Base-by-base conservation (phyloP, 2,797 vertebrate species). In the Gadopsis bispinosus region DNA sequence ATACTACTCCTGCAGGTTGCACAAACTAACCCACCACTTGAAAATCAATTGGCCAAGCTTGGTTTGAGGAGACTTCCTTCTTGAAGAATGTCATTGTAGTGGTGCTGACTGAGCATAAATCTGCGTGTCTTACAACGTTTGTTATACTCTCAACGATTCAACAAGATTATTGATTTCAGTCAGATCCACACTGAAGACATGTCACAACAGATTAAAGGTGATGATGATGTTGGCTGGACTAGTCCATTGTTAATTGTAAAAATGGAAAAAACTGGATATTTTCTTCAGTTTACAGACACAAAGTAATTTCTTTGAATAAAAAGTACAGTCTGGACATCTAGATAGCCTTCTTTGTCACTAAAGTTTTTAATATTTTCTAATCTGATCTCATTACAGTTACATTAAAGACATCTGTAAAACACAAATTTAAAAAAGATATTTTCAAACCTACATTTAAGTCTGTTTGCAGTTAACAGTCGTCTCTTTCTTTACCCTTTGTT, bases 31-130 rank as follows among this genome's bases (percentile, higher is more conserved):
- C 45, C n/a, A n/a, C 63, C 43, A 75, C 86, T 90, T 87, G 2
- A 90, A 87, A 89, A 80, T 85, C 80, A 70, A 80, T 83, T 64
- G 39, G 54, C 31, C 3, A 10, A 68, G 65, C 72, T 75, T 37
- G 19, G 35, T 69, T 67, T 69, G 13, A 67, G 47, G 53, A 80
- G 66, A 53, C 66, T 77, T 79, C 37, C 33, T 39, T 59, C 62
- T 54, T 8, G 8, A 81, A 74, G 53, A 76, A 78, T 77, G 67
- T 61, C 35, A 65, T 73, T 76, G 64, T 58, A 35, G 39, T 35
- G 43, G 70, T 19, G 41, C 55, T 73, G 53, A 59, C 65, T 61
- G 48, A 70, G 26, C 13, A 16, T 26, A 59, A 56, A 64, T 54
- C 11, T 29, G 35, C 48, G 13, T 54, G 22, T 80, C 7, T 69